Evolutionary conservation across 2,113 vertebrate species (phyloP), one percentile per base, ranked within the genome.

Genomic region (Malurus alboscapulatus): DNA sequence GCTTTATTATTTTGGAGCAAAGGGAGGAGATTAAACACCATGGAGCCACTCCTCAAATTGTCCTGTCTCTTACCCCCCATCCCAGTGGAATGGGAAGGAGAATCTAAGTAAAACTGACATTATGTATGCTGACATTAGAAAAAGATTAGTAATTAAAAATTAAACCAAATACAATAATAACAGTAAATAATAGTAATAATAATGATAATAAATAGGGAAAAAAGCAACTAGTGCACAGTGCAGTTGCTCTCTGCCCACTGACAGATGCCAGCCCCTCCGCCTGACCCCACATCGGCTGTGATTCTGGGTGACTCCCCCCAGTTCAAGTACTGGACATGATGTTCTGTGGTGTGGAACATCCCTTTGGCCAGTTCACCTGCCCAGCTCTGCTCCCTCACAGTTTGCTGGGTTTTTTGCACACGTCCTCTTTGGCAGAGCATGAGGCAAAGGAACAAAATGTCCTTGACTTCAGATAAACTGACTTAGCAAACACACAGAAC

Each of bases 251-350:
- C 59, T 75, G 30, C 30, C 17, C 10, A 26, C 20, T 36, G 44
- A 57, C 30, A 30, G 25, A 42, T 84, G 20, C 19, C 44, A 58
- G 10, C 30, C 2, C 5, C 10, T 3, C 2, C 5, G 34, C 11
- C 30, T 42, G 53, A 42, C 58, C 7, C 16, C 44, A 42, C 32
- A 34, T 0, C 25, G 14, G 25, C 8, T 0, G 0, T 25, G 14
- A 6, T 36, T 42, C 36, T 50, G 30, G 13, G 13, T 67, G 17
- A 50, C 20, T 50, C 11, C 14, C 4, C 16, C 2, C 36, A 44
- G 25, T 30, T 75, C 57, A 75, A 17, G 13, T 25, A 34, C 25
- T 48, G 44, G 34, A 13, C 10, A 25, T 16, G 13, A 25, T 0
- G 0, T 66, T 58, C 20, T 34, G 5, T 50, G 16, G 16, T 30